Evolutionary conservation across 2,797 vertebrate genomes (phyloP), one percentile per base, ranked within the genome.

Genomic region (Diglossa cyanea): DNA sequence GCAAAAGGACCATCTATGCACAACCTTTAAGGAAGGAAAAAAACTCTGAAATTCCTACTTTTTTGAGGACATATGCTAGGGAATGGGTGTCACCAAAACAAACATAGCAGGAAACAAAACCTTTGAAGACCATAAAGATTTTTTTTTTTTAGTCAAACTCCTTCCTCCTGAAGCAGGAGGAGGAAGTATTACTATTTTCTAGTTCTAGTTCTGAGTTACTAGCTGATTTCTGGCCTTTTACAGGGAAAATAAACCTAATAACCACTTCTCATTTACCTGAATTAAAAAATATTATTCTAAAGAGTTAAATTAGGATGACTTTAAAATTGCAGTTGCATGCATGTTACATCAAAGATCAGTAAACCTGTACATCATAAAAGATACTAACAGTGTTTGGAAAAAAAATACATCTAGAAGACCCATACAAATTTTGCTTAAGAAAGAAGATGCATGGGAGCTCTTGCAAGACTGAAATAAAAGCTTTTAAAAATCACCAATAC

Each of bases 401-500:
- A 80, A 51, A 42, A 42, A 47, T 33, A 45, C 55, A 82, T 60
- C 53, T 3, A 42, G 17, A 90, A 66, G 6, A 57, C 11, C 4
- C 33, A 68, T 4, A 71, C 3, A 66, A 58, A 30, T 66, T 73
- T 54, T 76, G 13, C 35, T 61, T 79, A 28, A 63, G 57, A 72
- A 81, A 68, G 19, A 84, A 47, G 30, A 75, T 18, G 39, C n/a
- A 61, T 9, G 45, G 21, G n/a, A 77, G 25, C 8, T 62, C 33
- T 5, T n/a, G 24, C 3, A 54, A 88, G 44, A 86, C 17, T n/a
- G 31, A 50, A 62, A 57, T 9, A 15, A 26, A 31, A 37, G 1
- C 2, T 15, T 28, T 8, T 10, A 15, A n/a, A 78, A 96, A 31
- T 19, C 73, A 86, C 12, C 14, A 83, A 5, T 98, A 99, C 99